phyloP scores from a whole-genome alignment of 1,140 invertebrate genomes.

The Diuraphis noxia region DNA sequence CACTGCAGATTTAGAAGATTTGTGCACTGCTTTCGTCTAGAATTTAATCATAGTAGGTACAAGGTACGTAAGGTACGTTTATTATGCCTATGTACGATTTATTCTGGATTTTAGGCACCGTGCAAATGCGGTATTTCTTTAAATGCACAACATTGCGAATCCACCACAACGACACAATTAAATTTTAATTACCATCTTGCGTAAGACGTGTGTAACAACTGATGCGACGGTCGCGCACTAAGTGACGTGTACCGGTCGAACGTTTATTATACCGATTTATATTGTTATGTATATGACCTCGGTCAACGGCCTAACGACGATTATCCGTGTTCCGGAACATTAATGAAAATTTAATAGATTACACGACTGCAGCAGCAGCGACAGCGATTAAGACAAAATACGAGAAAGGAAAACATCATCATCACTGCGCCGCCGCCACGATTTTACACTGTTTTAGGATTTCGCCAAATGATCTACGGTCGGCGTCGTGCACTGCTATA shows the following conservation, averaged over 20 bases:
- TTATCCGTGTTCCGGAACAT: conserved; percentile 35
- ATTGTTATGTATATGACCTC: conserved; percentile 12
- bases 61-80: too few relatives aligned
- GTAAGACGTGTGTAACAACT: not conserved
- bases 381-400: not conserved
- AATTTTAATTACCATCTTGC: not conserved
- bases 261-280: conserved; percentile 8
- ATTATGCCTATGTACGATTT: not conserved
- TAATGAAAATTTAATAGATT: conserved; percentile 45
- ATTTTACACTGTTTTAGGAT: not conserved
- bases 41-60: not conserved
- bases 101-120: not conserved
- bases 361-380: not conserved
- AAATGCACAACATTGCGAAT: not conserved
- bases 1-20: too few relatives aligned
- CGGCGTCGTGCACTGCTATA: too few relatives aligned
- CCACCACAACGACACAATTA: not conserved
- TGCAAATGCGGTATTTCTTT: not conserved
- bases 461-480: not conserved
- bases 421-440: not conserved
- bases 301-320: conserved; percentile 10
- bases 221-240: not conserved
- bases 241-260: not conserved
- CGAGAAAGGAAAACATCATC: not conserved
- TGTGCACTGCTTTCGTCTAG: not conserved